Conservation (phyloP, 2,113 vertebrate genomes). For the Argyrosomus japonicus region DNA sequence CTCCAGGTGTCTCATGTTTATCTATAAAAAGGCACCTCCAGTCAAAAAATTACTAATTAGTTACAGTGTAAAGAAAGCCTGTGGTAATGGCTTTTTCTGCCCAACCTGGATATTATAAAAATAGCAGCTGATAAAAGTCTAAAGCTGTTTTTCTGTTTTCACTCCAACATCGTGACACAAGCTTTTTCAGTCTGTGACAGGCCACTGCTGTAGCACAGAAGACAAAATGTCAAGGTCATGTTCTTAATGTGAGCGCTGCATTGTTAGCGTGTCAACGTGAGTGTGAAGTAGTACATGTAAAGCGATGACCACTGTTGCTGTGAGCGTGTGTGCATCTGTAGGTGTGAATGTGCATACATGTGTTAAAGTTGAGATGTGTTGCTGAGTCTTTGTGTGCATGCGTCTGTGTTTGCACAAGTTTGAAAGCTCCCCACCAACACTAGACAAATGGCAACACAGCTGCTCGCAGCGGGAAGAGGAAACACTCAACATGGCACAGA, state of each 20-base stretch:
- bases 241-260: background rate
- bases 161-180: background rate
- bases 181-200: background rate
- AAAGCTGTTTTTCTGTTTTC: constrained; percentile 2
- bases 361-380: background rate
- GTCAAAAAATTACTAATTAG: constrained; percentile 1
- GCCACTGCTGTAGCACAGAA: background rate
- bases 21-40: background rate
- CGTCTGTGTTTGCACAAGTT: constrained; percentile 25
- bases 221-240: background rate
- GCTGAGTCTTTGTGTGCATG: background rate
- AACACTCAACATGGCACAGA: constrained; percentile 40
- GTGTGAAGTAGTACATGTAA: background rate
- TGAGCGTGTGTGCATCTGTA: background rate
- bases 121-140: constrained; percentile 5
- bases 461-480: constrained; percentile 52
- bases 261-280: background rate
- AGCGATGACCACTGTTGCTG: background rate
- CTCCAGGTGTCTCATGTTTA: background rate
- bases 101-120: background rate
- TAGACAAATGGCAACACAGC: constrained; percentile 62
- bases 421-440: constrained; percentile 22
- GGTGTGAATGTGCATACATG: background rate
- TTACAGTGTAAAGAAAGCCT: background rate
- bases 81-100: background rate